Evolutionary conservation across 2,888 invertebrate species (phyloP), one percentile per base, ranked within the genome.

Genomic region (Eretmocerus hayati): DNA sequence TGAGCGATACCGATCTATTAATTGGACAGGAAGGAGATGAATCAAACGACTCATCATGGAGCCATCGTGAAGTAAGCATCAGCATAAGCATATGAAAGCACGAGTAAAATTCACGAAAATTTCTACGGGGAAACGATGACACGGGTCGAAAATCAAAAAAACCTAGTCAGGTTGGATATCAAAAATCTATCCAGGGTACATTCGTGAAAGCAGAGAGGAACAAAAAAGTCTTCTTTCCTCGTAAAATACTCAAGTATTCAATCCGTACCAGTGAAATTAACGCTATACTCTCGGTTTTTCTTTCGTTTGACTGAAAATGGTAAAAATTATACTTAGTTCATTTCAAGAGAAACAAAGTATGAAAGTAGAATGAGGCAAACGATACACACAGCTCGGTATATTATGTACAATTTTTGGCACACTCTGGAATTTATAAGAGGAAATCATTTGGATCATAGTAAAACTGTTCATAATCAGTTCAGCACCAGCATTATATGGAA

Each of bases 291-390:
- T 46, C 21, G 48, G 30, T 51, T 52, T 49, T 49, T 60, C 55
- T 53, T 56, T 57, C 61, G 57, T 46, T 61, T 62, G 38, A 57
- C 61, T 61, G 58, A 60, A 63, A 62, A 58, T 56, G 50, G 47
- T 55, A 58, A 62, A 37, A 55, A 47, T 6, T 26, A 26, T 6
- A 11, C 26, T 26, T 26, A 11, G 11, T 6, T 26, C 8, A 26
- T 6, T 26, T 26, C 6, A 11, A 26, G 11, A 26, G 6, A 26
- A 11, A 26, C 8, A n/a, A 26, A 26, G 26, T 9, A 26, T 9
- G 26, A 26, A 6, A 26, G 26, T 26, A 26, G 1, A 26, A 26
- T 26, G 26, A 26, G 11, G 26, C 26, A 26, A 6, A 26, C 26
- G 26, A 26, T 9, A 26, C 26, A 6, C 26, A 11, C 8, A 26